phyloP scores from a whole-genome alignment of 2,113 vertebrate genomes.

The Ursus arctos region DNA sequence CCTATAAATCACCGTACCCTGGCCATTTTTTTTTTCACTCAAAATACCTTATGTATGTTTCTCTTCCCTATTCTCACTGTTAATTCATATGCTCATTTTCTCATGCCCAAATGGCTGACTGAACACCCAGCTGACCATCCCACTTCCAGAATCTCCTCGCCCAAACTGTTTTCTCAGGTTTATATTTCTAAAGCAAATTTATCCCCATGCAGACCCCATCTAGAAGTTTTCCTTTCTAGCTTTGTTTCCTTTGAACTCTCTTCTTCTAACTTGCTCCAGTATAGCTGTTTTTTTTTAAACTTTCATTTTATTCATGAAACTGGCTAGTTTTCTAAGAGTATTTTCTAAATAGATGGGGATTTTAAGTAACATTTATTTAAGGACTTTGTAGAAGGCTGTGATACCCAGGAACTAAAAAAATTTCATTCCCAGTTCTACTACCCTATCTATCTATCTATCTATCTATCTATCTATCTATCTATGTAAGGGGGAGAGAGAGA shows the following conservation, averaged over 20 bases:
- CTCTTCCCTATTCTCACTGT: neutral
- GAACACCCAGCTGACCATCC: neutral
- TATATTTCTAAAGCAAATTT: conserved; percentile 16
- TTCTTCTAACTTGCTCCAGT: neutral
- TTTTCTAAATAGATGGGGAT: neutral
- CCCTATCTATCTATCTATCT: neutral
- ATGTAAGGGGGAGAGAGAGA: neutral
- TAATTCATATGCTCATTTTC: neutral
- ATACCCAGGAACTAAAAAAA: neutral
- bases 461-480: neutral
- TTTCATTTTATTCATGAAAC: neutral
- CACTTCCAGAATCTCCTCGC: neutral
- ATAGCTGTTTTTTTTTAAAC: neutral
- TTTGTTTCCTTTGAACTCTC: neutral
- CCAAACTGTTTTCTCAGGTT: neutral
- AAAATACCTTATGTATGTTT: neutral
- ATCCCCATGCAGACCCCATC: neutral
- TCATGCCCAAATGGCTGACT: neutral
- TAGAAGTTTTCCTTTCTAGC: neutral
- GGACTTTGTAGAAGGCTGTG: neutral
- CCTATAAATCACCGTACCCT: neutral
- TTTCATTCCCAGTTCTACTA: neutral
- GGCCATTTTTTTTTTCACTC: neutral
- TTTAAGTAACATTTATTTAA: conserved; percentile 42
- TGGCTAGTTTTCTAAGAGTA: neutral